These are phyloP conservation scores for Epinephelus fuscoguttatus DNA, from an alignment of 2,113 vertebrate species.

Conservation along the genomic window DNA sequence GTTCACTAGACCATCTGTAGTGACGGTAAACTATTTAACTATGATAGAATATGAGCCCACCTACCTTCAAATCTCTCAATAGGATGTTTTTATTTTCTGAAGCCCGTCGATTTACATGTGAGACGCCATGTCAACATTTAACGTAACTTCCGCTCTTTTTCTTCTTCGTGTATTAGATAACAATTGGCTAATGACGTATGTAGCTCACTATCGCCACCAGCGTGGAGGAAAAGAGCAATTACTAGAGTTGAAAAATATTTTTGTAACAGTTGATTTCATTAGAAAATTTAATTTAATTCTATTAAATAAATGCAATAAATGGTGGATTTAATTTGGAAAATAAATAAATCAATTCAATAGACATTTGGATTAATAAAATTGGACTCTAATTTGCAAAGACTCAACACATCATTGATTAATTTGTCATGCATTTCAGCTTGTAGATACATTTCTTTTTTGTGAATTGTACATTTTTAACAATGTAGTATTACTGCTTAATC, in stretches of 20 bases:
- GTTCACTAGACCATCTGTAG: accelerated
- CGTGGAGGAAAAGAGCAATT: background rate
- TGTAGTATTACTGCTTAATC: too few relatives aligned
- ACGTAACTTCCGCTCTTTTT: constrained; percentile 55
- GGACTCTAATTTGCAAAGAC: too few relatives aligned
- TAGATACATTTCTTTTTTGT: too few relatives aligned
- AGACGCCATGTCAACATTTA: constrained; percentile 65
- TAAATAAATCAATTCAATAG: background rate
- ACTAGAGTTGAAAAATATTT: background rate
- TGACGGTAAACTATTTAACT: accelerated
- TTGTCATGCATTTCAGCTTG: too few relatives aligned
- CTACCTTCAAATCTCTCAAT: constrained; percentile 42
- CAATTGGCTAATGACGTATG: accelerated
- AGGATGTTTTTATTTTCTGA: background rate
- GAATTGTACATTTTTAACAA: too few relatives aligned
- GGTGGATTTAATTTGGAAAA: background rate
- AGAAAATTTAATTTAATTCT: background rate
- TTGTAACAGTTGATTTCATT: background rate
- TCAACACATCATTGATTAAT: too few relatives aligned
- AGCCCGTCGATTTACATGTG: constrained; percentile 50
- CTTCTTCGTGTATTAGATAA: background rate
- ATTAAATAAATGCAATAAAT: too few relatives aligned
- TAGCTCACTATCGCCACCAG: constrained; percentile 8
- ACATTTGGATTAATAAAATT: too few relatives aligned
- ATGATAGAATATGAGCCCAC: accelerated